Conservation (phyloP, 2,797 vertebrate genomes). For the Peromyscus nudipes region DNA sequence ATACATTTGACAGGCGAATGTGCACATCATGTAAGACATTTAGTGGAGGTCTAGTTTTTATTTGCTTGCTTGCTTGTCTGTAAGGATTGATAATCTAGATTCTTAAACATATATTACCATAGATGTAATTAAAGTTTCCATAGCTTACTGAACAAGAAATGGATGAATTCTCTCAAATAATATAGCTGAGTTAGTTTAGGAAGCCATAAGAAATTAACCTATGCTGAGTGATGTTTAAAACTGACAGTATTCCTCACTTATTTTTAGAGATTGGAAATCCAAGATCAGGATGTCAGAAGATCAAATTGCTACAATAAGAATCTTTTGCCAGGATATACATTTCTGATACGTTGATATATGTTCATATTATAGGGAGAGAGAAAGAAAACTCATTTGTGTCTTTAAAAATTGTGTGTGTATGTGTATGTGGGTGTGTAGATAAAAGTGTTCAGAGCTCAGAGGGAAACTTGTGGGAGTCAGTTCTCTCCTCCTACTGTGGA, state of each 20-base stretch:
- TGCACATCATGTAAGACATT: neutral
- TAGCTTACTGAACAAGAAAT: conserved; percentile 24
- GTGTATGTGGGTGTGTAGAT: neutral
- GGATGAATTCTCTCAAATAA: neutral
- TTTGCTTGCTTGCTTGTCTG: neutral
- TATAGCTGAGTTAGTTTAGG: neutral
- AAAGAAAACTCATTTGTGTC: neutral
- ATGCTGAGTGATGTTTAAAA: neutral
- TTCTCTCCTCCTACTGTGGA: too few species aligned
- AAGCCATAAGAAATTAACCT: neutral
- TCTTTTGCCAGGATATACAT: neutral
- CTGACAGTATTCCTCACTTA: neutral
- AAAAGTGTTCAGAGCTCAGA: neutral
- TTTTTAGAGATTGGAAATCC: neutral
- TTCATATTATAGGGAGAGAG: neutral
- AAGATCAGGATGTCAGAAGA: neutral
- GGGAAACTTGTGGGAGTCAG: neutral
- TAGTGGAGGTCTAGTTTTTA: neutral
- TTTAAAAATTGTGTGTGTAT: neutral
- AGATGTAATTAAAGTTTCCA: conserved; percentile 38
- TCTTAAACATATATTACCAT: neutral
- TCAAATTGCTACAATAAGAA: neutral
- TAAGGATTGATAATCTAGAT: neutral
- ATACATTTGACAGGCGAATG: neutral
- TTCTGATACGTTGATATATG: neutral